Percentiles rank a stretch among this genome's conserved stretches.
Conservation (phyloP, 2,797 vertebrate species). For the Girardinus metallicus region DNA sequence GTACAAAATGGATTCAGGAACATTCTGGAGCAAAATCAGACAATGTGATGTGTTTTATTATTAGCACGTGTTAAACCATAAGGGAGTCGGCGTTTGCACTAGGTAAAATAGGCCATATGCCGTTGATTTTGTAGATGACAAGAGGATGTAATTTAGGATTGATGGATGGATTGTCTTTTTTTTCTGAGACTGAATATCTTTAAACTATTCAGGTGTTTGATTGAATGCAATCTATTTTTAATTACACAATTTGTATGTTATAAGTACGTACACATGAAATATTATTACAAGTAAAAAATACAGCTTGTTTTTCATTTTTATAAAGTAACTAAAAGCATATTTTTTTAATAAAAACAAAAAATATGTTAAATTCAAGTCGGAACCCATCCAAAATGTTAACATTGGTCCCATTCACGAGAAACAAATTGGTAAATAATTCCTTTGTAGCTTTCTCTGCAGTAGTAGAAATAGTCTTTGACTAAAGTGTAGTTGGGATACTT, state of each 20-base stretch:
- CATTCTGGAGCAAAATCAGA: slow-evolving; percentile 10
- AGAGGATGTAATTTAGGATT: background rate
- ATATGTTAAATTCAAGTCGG: background rate
- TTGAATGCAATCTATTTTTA: background rate
- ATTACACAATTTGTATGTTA: background rate
- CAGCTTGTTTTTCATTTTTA: background rate
- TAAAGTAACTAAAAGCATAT: background rate
- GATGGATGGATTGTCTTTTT: background rate
- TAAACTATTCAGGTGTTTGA: background rate
- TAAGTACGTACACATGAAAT: background rate
- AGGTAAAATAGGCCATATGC: slow-evolving; percentile 4
- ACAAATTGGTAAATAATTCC: background rate
- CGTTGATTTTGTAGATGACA: background rate
- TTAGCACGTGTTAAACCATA: background rate
- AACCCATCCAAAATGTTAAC: background rate
- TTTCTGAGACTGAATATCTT: background rate
- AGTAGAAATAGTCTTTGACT: background rate
- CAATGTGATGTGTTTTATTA: background rate
- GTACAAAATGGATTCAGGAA: background rate
- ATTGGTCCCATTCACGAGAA: background rate
- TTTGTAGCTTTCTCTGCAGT: background rate
- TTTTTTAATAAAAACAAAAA: too few species aligned
- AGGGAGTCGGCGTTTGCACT: background rate
- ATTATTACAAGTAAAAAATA: background rate
- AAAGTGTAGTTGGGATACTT: background rate